Evolutionary conservation across 2,113 vertebrate species (phyloP).

Genomic region (Malaclemys terrapin): DNA sequence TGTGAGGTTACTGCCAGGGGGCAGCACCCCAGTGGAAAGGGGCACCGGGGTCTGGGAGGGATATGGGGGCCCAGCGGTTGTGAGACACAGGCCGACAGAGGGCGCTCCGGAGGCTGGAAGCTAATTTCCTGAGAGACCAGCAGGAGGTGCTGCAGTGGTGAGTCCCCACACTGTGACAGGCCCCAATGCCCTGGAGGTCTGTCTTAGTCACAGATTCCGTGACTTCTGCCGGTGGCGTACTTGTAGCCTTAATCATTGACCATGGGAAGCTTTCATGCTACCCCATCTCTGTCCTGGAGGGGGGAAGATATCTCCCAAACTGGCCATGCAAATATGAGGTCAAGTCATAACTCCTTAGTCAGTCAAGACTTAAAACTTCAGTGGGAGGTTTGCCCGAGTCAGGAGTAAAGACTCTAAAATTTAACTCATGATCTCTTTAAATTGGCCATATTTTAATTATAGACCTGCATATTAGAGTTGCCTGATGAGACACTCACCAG

Average conservation of each 20-base stretch:
- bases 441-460: neutral
- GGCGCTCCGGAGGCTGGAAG: no score
- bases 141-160: no score
- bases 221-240: no score
- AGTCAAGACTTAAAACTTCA: neutral
- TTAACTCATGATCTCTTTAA: neutral
- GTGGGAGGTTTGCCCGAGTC: neutral
- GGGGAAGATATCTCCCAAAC: conserved; percentile 8
- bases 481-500: neutral
- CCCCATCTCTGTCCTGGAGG: neutral
- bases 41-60: no score
- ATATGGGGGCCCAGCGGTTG: no score
- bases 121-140: no score
- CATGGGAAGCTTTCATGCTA: neutral
- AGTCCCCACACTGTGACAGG: no score
- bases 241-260: neutral
- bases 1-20: no score
- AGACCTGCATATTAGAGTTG: neutral
- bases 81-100: no score
- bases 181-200: no score
- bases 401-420: neutral
- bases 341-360: neutral
- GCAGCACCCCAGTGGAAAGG: no score
- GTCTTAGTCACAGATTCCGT: no score
- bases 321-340: neutral